Conservation (phyloP, 2,888 invertebrate species). For the Cyrtodaria siliqua region DNA sequence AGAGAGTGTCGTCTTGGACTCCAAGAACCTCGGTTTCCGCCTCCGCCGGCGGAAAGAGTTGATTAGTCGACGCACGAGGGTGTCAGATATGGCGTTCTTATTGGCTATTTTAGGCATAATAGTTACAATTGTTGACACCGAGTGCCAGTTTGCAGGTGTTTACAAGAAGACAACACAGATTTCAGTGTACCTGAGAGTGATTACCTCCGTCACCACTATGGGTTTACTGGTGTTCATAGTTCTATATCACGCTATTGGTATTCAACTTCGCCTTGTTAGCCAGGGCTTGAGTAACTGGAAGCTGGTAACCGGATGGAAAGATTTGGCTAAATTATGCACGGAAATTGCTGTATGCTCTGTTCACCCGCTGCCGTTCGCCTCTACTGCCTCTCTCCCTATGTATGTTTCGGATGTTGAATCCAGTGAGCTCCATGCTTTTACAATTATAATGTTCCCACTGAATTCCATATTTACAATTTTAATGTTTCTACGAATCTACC, state of each 20-base stretch:
- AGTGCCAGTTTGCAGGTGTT: constrained; percentile 69
- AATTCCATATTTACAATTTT: constrained; percentile 77
- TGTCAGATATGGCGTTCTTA: constrained; percentile 75
- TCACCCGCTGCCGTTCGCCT: constrained; percentile 76
- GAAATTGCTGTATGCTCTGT: constrained; percentile 74
- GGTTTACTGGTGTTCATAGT: constrained; percentile 69
- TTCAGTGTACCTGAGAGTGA: constrained; percentile 71
- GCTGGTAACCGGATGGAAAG: constrained; percentile 70
- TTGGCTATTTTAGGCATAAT: constrained; percentile 74
- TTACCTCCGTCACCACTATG: constrained; percentile 74
- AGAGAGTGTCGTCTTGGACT: constrained; percentile 53
- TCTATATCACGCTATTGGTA: constrained; percentile 74
- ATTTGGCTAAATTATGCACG: constrained; percentile 67
- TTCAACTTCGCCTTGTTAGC: constrained; percentile 73
- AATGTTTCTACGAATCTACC: constrained; percentile 78
- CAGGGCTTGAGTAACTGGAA: constrained; percentile 77
- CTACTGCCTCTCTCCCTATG: constrained; percentile 66
- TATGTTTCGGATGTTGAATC: constrained; percentile 52
- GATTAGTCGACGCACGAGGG: constrained; percentile 71
- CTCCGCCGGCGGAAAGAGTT: constrained; percentile 75
- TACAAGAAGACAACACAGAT: constrained; percentile 57
- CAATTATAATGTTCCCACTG: constrained; percentile 66
- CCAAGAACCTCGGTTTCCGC: constrained; percentile 73
- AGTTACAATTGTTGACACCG: constrained; percentile 74
- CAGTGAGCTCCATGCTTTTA: constrained; percentile 53